Percentiles rank a stretch among this genome's conserved stretches.
These are phyloP conservation scores for Sthenelais limicola DNA, from an alignment of 2,888 invertebrate species.

Conservation along the genomic window DNA sequence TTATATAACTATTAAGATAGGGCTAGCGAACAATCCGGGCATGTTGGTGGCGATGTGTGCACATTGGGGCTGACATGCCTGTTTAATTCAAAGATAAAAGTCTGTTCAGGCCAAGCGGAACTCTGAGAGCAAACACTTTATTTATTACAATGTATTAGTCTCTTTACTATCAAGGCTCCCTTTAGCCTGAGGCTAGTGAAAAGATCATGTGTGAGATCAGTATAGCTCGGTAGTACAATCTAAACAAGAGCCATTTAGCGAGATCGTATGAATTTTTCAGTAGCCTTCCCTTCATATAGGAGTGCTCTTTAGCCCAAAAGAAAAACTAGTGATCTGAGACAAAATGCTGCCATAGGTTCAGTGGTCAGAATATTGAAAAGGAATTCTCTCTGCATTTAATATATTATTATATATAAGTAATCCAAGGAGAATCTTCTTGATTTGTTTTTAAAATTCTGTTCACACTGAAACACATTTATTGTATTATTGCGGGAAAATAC, in stretches of 20 bases:
- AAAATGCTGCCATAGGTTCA: slow-evolving; percentile 29
- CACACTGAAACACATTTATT: slow-evolving; percentile 30
- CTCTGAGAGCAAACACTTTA: slow-evolving; percentile 6
- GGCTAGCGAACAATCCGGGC: slow-evolving; percentile 38
- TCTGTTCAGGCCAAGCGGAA: slow-evolving; percentile 36
- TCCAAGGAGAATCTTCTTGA: slow-evolving; percentile 1
- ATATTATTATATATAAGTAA: no score
- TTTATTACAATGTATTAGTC: slow-evolving; percentile 35
- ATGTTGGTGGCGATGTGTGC: slow-evolving; percentile 17
- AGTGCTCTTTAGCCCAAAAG: slow-evolving; percentile 35
- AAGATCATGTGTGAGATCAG: slow-evolving; percentile 27
- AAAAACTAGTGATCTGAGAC: slow-evolving; percentile 29
- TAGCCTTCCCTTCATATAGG: slow-evolving; percentile 30
- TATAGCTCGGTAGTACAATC: slow-evolving; percentile 8
- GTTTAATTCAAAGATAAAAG: slow-evolving; percentile 24
- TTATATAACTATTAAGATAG: no score
- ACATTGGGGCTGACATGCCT: slow-evolving; percentile 23
- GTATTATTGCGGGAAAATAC: slow-evolving; percentile 24
- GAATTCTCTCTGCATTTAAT: slow-evolving; percentile 28
- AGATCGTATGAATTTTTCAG: slow-evolving; percentile 39
- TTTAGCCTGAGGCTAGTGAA: slow-evolving; percentile 38
- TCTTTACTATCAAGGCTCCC: slow-evolving; percentile 9
- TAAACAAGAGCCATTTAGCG: no score
- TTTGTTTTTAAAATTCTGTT: slow-evolving; percentile 31
- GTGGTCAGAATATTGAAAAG: slow-evolving; percentile 32